phyloP scores from a whole-genome alignment of 1,140 invertebrate species.

The Berghia stephanieae region DNA sequence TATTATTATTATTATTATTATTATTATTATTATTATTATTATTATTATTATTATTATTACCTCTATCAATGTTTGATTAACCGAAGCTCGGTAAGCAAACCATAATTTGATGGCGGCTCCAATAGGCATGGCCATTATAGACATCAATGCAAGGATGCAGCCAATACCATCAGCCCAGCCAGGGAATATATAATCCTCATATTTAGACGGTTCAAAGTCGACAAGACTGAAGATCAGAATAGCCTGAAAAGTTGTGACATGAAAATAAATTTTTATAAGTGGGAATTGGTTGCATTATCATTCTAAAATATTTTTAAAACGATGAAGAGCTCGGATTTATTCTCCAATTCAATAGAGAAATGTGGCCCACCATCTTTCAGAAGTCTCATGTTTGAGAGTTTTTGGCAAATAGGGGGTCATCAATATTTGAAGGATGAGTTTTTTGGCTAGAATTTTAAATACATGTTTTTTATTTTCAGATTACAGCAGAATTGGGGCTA shows the following conservation, averaged over 20 bases:
- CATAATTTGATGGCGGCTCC: slow-evolving; percentile 52
- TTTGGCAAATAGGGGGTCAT: no score
- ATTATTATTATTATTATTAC: not conserved
- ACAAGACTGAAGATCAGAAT: slow-evolving; percentile 63
- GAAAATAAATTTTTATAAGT: no score
- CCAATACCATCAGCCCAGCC: slow-evolving; percentile 65
- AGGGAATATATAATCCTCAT: slow-evolving; percentile 61
- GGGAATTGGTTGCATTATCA: no score
- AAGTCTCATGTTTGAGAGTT: no score
- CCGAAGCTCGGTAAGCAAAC: slow-evolving; percentile 8
- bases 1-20: not conserved
- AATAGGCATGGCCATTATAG: slow-evolving; percentile 62
- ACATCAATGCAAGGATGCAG: slow-evolving; percentile 57
- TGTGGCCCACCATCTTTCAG: no score
- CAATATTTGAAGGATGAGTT: no score
- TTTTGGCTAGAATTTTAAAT: no score
- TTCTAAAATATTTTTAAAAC: no score
- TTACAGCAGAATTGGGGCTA: no score
- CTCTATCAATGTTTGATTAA: not conserved
- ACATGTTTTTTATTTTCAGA: no score
- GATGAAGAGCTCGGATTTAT: no score
- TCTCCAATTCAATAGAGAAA: no score
- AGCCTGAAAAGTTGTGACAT: slow-evolving; percentile 43
- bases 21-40: not conserved
- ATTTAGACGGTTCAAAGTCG: slow-evolving; percentile 60